Conservation (phyloP, 2,797 vertebrate species). For the Prunella strophiata region DNA sequence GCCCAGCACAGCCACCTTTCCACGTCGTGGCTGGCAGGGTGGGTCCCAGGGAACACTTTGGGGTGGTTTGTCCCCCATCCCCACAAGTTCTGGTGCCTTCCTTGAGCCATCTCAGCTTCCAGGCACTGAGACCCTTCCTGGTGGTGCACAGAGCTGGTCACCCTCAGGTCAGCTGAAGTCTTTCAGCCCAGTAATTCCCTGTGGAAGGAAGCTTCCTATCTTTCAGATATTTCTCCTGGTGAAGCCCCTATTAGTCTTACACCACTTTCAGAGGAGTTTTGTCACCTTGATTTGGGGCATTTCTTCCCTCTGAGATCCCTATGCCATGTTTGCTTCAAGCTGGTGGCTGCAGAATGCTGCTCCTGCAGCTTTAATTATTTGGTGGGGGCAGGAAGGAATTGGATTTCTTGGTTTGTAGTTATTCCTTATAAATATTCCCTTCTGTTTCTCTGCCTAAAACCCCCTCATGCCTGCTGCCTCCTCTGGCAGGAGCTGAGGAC, state of each 20-base stretch:
- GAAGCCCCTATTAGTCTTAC: neutral
- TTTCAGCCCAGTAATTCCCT: neutral
- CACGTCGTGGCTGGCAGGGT: fast-evolving
- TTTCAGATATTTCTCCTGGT: neutral
- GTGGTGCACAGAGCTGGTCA: neutral
- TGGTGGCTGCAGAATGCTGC: neutral
- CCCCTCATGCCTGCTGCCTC: neutral
- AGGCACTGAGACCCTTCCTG: neutral
- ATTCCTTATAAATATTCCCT: neutral
- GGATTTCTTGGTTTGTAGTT: neutral
- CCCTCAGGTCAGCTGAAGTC: neutral
- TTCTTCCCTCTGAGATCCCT: neutral
- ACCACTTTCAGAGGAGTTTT: neutral
- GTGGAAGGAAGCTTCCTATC: neutral
- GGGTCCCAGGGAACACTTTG: neutral
- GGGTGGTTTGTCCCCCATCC: neutral
- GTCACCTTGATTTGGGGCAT: neutral
- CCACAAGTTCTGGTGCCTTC: neutral
- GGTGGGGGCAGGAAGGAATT: fast-evolving
- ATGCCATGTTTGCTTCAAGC: neutral
- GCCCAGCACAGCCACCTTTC: neutral
- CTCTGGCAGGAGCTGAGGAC: slow-evolving; percentile 87
- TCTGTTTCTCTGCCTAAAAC: neutral
- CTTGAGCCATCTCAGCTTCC: neutral
- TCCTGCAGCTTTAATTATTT: neutral